Evolutionary conservation across 2,113 vertebrate genomes (phyloP).

Genomic region (Corythoichthys haematopterus): DNA sequence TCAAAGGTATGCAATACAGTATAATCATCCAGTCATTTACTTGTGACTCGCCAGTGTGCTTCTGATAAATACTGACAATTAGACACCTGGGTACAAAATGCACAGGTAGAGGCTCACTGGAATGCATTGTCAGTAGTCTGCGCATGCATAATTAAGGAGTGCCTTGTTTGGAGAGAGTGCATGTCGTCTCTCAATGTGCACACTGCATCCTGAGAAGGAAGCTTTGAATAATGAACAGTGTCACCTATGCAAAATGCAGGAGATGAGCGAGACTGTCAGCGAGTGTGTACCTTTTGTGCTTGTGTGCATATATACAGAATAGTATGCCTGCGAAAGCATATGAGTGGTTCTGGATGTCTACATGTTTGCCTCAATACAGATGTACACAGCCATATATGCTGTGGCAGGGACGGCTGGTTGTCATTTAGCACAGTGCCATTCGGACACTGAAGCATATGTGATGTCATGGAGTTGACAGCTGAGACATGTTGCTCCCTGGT

Average conservation of each 20-base stretch:
- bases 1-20: not conserved
- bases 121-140: constrained; percentile 63
- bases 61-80: not conserved
- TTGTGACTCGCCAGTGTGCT: not conserved
- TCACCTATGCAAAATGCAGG: constrained; percentile 76
- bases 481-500: constrained; percentile 43
- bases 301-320: constrained; percentile 31
- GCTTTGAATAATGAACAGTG: constrained; percentile 79
- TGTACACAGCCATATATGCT: constrained; percentile 38
- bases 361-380: constrained; percentile 25
- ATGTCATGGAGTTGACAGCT: constrained; percentile 59
- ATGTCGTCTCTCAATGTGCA: constrained; percentile 68
- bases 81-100: not conserved
- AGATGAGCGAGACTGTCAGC: constrained; percentile 60
- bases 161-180: constrained; percentile 74
- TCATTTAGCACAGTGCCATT: constrained; percentile 57
- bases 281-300: constrained; percentile 52
- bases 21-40: not conserved
- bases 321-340: constrained; percentile 13
- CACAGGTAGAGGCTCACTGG: constrained; percentile 29
- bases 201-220: constrained; percentile 70
- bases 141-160: constrained; percentile 76
- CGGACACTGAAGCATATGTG: constrained; percentile 64
- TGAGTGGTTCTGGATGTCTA: constrained; percentile 3
- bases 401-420: constrained; percentile 48